A percentile compares a stretch with the other conserved stretches of the same genome.
phyloP scores from a whole-genome alignment of 2,797 vertebrate genomes.

The Cottoperca gobio region DNA sequence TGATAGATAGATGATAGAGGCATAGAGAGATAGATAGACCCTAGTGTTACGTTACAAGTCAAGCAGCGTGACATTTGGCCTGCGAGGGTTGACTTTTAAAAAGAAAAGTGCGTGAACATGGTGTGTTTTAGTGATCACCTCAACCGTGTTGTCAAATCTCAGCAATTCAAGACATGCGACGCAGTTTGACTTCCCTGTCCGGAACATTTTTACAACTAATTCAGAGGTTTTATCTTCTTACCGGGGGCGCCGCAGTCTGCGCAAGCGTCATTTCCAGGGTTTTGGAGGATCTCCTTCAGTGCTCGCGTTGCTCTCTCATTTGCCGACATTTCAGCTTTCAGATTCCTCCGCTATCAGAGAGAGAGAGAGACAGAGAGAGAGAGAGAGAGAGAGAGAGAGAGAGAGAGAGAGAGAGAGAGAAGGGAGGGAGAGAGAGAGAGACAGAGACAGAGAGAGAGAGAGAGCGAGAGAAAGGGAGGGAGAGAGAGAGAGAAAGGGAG shows the following conservation, averaged over 20 bases:
- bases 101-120: background rate
- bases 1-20: too few species aligned
- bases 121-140: background rate
- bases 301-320: constrained; percentile 76
- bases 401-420: too few species aligned
- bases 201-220: background rate
- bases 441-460: too few species aligned
- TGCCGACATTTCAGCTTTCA: constrained; percentile 64
- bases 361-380: background rate
- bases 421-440: too few species aligned
- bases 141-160: background rate
- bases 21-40: too few species aligned
- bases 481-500: too few species aligned
- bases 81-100: background rate
- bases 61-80: background rate
- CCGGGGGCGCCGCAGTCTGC: constrained; percentile 84
- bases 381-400: too few species aligned
- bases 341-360: background rate
- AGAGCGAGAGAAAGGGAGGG: too few species aligned
- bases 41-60: too few species aligned
- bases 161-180: too few species aligned
- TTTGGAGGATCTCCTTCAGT: constrained; percentile 76
- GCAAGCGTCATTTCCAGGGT: constrained; percentile 78
- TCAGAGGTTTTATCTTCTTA: constrained; percentile 30
- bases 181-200: background rate